Percentiles rank a stretch among this genome's conserved stretches.
These are phyloP conservation scores for Chamaetylas fuelleborni DNA, from an alignment of 2,113 vertebrate genomes.

Conservation along the genomic window DNA sequence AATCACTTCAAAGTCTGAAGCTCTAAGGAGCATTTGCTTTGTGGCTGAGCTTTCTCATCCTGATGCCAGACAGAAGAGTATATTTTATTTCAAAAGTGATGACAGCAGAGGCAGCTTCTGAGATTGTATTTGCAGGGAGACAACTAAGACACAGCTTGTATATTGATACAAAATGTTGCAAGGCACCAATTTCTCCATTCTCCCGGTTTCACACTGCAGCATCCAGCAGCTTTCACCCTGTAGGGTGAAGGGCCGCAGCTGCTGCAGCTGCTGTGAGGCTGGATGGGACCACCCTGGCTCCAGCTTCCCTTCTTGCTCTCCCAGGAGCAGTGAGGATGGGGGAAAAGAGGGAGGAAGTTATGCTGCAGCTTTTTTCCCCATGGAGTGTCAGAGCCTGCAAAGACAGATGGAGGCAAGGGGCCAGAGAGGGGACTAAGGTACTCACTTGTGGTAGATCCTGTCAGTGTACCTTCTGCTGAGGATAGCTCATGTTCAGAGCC, in stretches of 20 bases:
- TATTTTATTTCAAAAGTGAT: not conserved
- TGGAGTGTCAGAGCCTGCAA: not conserved
- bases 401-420: not conserved
- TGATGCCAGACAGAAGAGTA: not conserved
- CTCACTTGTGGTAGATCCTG: fast-evolving
- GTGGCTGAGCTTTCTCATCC: not conserved
- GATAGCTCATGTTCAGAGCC: not conserved
- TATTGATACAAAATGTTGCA: not conserved
- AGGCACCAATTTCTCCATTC: not conserved
- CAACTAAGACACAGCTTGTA: not conserved
- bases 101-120: not conserved
- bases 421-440: not conserved
- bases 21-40: not conserved
- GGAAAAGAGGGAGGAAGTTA: not conserved
- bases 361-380: not conserved
- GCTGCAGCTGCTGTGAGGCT: fast-evolving
- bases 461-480: not conserved
- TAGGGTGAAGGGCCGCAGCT: not conserved
- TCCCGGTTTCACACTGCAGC: not conserved
- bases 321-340: not conserved
- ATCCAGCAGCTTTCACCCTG: not conserved
- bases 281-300: not conserved
- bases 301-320: not conserved
- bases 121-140: not conserved
- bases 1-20: not conserved